Evolutionary conservation across 2,113 vertebrate genomes (phyloP), one percentile per base, ranked within the genome.

Genomic region (Porphyrio hochstetteri): DNA sequence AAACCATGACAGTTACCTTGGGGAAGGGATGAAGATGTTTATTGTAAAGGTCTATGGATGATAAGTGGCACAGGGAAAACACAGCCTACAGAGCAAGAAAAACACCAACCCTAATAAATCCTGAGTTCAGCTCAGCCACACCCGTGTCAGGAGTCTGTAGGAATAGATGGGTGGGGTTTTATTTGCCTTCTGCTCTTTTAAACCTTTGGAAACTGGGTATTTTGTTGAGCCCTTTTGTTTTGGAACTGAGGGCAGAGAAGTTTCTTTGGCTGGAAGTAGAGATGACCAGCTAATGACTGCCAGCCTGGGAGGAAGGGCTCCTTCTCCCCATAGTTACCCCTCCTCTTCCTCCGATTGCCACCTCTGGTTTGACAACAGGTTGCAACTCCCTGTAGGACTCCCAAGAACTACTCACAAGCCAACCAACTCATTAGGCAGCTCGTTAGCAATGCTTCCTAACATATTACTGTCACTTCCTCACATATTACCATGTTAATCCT

Each of bases 1-100:
- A 48, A 23, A 27, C 25, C 18, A 7, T 11, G 69, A 76, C 82
- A 94, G 92, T 87, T 87, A 91, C 59, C 59, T 53, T 46, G 71
- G 46, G 55, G 50, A 91, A 56, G 77, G 77, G 70, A 36, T 86
- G 68, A n/a, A 92, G 84, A 76, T 95, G 77, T 82, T 92, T 84
- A 31, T 68, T 89, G 82, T 5, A 8, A 76, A 44, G 33, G 38
- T 8, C 31, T 60, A 2, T 16, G 52, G 40, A 33, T 89, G 79
- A 76, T 81, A 24, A 57, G 65, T 20, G 8, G 56, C 70, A 5
- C 57, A 52, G 78, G 57, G 27, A 83, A 81, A 91, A 82, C 40
- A 55, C n/a, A 68, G 63, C 52, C 78, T 40, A 44, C 27, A 24
- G 11, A 4, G 60, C 35, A 23, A 88, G n/a, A 40, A 15, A 28